phyloP scores from a whole-genome alignment of 2,113 vertebrate genomes.

The Origma solitaria region DNA sequence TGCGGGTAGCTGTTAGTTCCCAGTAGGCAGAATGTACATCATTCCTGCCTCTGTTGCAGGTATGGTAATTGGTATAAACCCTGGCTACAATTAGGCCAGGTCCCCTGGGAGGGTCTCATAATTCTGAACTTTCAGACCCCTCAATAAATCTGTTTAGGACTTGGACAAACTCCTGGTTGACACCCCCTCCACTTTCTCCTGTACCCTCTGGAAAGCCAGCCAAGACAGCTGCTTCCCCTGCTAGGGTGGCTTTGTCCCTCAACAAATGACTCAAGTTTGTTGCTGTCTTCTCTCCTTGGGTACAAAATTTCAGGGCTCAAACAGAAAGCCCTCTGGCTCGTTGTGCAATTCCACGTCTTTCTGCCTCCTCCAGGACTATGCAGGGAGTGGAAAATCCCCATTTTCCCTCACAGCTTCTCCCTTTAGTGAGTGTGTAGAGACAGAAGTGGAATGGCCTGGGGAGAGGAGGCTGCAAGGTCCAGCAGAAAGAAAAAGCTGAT shows the following conservation, averaged over 20 bases:
- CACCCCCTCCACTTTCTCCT: neutral
- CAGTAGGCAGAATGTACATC: neutral
- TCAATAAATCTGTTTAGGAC: neutral
- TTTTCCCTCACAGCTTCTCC: neutral
- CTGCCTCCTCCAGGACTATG: neutral
- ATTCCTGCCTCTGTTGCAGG: neutral
- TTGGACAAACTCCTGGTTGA: neutral
- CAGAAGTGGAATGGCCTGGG: neutral
- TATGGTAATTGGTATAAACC: neutral
- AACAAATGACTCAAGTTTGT: neutral
- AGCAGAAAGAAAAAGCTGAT: neutral
- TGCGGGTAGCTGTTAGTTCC: neutral
- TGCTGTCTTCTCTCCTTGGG: neutral
- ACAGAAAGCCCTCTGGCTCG: neutral
- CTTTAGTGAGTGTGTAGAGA: neutral
- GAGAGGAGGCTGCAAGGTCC: fast-evolving
- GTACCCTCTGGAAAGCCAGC: neutral
- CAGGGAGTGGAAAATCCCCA: neutral
- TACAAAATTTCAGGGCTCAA: neutral
- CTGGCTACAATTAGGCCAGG: neutral
- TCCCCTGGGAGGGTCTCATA: neutral
- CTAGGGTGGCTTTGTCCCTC: neutral
- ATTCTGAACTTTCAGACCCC: neutral
- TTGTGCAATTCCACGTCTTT: neutral
- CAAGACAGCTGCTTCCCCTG: neutral